These are phyloP conservation scores for Momotus momota DNA, from an alignment of 2,797 vertebrate species.

Conservation along the genomic window DNA sequence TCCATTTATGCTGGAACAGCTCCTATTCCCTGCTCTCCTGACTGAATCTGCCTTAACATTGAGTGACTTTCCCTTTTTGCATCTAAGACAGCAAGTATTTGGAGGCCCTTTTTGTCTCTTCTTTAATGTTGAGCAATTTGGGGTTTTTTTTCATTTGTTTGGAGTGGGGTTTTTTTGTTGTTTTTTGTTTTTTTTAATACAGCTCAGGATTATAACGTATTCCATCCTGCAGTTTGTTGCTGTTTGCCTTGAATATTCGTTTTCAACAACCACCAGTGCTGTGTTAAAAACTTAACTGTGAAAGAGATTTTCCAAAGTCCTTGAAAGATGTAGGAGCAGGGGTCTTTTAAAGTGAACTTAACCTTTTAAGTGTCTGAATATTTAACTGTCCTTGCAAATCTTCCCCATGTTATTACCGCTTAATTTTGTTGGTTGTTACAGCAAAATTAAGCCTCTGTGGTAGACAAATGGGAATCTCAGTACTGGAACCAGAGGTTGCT, in stretches of 20 bases:
- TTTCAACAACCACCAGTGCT: background rate
- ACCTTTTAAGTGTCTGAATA: background rate
- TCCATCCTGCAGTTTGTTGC: background rate
- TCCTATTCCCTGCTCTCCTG: background rate
- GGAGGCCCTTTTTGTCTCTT: background rate
- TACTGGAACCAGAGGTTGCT: background rate
- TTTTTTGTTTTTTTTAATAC: background rate
- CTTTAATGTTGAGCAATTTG: background rate
- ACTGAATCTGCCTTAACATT: background rate
- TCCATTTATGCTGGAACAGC: background rate
- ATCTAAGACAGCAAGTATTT: background rate
- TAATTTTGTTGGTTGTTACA: background rate
- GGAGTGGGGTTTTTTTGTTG: too few relatives aligned
- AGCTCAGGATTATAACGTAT: background rate
- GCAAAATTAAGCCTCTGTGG: background rate
- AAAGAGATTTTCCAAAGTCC: background rate
- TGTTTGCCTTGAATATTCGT: background rate
- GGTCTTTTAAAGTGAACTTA: background rate
- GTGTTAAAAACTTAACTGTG: background rate
- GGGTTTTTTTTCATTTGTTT: background rate
- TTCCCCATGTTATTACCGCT: background rate
- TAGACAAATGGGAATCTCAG: background rate
- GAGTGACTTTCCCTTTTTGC: background rate
- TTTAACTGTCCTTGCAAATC: background rate
- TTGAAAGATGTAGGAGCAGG: background rate